phyloP scores from a whole-genome alignment of 53 echinoderm and acorn worm genomes.

The Pentamera pediparva region DNA sequence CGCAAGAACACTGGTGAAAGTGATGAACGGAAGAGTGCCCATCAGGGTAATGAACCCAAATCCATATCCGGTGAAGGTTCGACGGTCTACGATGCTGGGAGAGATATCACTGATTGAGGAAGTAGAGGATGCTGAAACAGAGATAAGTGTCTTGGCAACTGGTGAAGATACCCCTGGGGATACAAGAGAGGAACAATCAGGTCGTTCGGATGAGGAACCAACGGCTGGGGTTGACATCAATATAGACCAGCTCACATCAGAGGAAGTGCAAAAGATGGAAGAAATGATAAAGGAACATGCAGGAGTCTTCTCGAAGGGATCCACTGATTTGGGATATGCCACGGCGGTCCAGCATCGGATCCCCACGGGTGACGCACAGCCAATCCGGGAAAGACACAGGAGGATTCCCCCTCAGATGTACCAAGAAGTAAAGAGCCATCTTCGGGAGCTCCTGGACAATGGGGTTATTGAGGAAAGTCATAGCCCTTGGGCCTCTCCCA shows the following conservation, averaged over 20 bases:
- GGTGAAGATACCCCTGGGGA: too few relatives aligned
- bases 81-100: background rate
- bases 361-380: constrained; percentile 11
- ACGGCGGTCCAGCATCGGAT: constrained; percentile 28
- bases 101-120: background rate
- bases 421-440: constrained; percentile 18
- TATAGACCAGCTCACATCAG: background rate
- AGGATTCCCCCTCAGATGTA: constrained; percentile 22
- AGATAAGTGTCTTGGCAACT: too few relatives aligned
- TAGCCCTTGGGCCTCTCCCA: constrained; percentile 42
- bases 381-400: constrained; percentile 18
- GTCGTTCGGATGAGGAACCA: background rate
- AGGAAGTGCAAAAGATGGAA: background rate
- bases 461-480: constrained; percentile 29
- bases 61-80: background rate
- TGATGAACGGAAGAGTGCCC: background rate
- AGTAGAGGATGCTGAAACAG: too few relatives aligned
- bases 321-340: constrained; percentile 29
- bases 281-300: background rate
- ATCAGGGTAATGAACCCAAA: constrained; percentile 14
- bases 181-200: too few relatives aligned
- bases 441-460: background rate
- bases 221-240: background rate
- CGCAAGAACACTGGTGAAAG: background rate
- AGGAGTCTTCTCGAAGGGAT: constrained; percentile 18